phyloP scores from a whole-genome alignment of 1,140 invertebrate genomes.

The Lepidurus couesii region DNA sequence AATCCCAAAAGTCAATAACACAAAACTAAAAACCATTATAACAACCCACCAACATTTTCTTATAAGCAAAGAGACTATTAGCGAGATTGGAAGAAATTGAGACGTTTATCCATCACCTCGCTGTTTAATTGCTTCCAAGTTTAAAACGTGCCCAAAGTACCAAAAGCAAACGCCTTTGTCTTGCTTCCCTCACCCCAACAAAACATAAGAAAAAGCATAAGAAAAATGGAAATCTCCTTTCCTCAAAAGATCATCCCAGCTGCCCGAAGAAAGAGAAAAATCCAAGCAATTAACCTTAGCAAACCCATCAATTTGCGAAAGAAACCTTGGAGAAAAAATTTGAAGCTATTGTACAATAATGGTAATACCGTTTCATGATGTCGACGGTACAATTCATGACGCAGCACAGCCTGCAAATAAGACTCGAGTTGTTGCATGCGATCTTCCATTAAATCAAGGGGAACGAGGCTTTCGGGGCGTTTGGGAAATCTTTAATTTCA shows the following conservation, averaged over 20 bases:
- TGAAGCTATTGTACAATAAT: constrained; percentile 20
- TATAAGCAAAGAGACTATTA: neutral
- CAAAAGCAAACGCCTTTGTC: too few relatives aligned
- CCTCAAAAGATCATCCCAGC: constrained; percentile 31
- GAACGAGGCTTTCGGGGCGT: constrained; percentile 64
- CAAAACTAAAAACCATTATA: constrained; percentile 25
- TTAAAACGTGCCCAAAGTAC: too few relatives aligned
- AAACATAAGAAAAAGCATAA: constrained; percentile 32
- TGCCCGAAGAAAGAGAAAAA: neutral
- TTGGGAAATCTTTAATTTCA: constrained; percentile 44
- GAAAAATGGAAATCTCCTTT: constrained; percentile 41
- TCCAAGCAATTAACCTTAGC: constrained; percentile 12
- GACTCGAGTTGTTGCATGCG: constrained; percentile 73
- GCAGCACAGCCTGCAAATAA: constrained; percentile 76
- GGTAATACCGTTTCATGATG: constrained; percentile 73
- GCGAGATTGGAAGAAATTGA: neutral
- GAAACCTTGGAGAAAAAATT: constrained; percentile 35
- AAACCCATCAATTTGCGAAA: neutral
- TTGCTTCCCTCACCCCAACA: neutral
- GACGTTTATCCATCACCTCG: neutral
- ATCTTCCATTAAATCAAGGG: constrained; percentile 64
- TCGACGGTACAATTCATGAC: constrained; percentile 76
- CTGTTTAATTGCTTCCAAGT: neutral
- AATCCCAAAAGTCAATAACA: constrained; percentile 31
- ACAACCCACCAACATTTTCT: neutral